Base-by-base conservation (phyloP, 1,140 invertebrate genomes). In the Drosophila ohnishii region DNA sequence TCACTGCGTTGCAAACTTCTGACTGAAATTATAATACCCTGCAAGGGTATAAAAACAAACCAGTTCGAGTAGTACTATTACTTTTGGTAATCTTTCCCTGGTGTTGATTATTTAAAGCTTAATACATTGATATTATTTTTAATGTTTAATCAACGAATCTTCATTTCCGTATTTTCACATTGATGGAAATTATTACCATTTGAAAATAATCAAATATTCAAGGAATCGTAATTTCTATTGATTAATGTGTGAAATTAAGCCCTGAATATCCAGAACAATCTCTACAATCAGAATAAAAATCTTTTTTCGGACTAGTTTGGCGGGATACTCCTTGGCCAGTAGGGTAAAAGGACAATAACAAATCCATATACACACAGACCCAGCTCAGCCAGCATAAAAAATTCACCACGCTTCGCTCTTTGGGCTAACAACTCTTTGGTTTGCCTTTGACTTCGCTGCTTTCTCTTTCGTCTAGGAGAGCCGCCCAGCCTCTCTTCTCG, bases 321-420 rank as follows among this genome's bases (percentile, higher is more conserved):
- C 30, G 25, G 22, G 61, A 65, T 53, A 51, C 61, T 32, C 47
- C 42, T 65, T 65, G 47, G 45, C 60, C 65, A 44, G 32, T 47
- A 47, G 62, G 53, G 55, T 51, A 65, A 60, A 59, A 76, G 51
- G 51, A 76, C 79, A 79, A 73, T 66, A 77, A 75, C 77, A 80
- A 55, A 73, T 50, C 35, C 42, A 65, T 56, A 75, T 45, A 63
- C 28, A 59, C 44, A 82, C 59, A 74, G 59, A 45, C n/a, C 30
- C 47, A 75, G 28, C 25, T 56, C 39, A 35, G 55, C 8, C 42
- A 50, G 39, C 35, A 53, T 39, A 64, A 63, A 70, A 79, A 83
- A 86, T 59, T 86, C 83, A 86, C 83, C 83, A 86, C 83, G 61
- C 64, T 79, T 8, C 65, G 71, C 83, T 87, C 78, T 79, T 78